These are phyloP conservation scores for Stictocephala bisonia DNA, from an alignment of 2,888 invertebrate genomes.

Conservation along the genomic window DNA sequence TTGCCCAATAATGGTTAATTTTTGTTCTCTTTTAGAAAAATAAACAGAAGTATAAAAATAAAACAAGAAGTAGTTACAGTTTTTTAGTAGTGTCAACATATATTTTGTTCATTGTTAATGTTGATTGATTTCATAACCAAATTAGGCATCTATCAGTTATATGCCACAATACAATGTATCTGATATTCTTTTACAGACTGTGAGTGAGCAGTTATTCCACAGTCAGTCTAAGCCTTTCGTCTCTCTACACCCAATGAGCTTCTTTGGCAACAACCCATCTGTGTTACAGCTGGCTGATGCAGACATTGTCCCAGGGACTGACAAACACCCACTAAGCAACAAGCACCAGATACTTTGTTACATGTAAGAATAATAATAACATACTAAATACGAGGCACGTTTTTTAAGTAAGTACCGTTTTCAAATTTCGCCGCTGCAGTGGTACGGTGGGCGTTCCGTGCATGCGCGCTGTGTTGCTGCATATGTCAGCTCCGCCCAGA, in stretches of 20 bases:
- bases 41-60: too few species aligned
- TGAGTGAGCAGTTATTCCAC: constrained; percentile 84
- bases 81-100: too few species aligned
- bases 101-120: background rate
- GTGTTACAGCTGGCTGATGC: constrained; percentile 80
- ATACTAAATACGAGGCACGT: too few species aligned
- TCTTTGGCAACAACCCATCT: constrained; percentile 86
- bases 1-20: too few species aligned
- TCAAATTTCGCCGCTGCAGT: too few species aligned
- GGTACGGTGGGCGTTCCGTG: too few species aligned
- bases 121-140: background rate
- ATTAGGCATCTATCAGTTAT: background rate
- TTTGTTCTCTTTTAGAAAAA: too few species aligned
- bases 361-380: constrained; percentile 73
- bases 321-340: constrained; percentile 78
- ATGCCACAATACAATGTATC: too few species aligned
- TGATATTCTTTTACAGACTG: constrained; percentile 73
- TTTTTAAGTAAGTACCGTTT: too few species aligned
- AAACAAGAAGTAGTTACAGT: too few species aligned
- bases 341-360: constrained; percentile 90
- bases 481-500: too few species aligned
- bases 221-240: constrained; percentile 90
- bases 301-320: constrained; percentile 77
- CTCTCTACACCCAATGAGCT: constrained; percentile 89
- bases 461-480: too few species aligned